Evolutionary conservation across 2,888 invertebrate genomes (phyloP).

Genomic region (Dasysyrphus tricinctus): DNA sequence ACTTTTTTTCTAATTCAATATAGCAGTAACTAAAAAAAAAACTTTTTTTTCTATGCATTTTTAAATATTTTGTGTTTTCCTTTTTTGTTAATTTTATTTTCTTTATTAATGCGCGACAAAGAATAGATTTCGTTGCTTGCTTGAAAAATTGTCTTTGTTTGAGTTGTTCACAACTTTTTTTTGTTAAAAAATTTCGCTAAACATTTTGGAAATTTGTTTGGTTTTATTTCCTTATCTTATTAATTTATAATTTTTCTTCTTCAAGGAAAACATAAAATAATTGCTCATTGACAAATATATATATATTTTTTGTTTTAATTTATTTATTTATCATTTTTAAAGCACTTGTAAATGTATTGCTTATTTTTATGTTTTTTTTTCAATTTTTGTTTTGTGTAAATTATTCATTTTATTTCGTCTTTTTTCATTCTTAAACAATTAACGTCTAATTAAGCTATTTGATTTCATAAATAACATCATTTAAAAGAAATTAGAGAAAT

Average conservation of each 20-base stretch:
- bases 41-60: slow-evolving; percentile 56
- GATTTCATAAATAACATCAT: slow-evolving; percentile 61
- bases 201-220: slow-evolving; percentile 53
- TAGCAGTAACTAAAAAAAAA: slow-evolving; percentile 69
- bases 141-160: slow-evolving; percentile 71
- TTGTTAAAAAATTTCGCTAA: slow-evolving; percentile 56
- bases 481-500: slow-evolving; percentile 26
- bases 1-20: slow-evolving; percentile 62
- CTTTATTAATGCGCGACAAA: slow-evolving; percentile 67
- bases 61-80: slow-evolving; percentile 72
- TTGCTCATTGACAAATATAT: slow-evolving; percentile 65
- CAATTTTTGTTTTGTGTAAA: slow-evolving; percentile 56
- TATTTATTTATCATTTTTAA: slow-evolving; percentile 66
- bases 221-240: slow-evolving; percentile 27
- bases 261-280: slow-evolving; percentile 74
- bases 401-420: slow-evolving; percentile 64
- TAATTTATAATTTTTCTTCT: slow-evolving; percentile 29
- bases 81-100: slow-evolving; percentile 39
- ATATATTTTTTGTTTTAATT: slow-evolving; percentile 21
- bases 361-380: slow-evolving; percentile 54
- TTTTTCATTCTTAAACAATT: slow-evolving; percentile 63
- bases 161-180: slow-evolving; percentile 56
- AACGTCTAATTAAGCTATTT: slow-evolving; percentile 70
- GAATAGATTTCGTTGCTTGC: slow-evolving; percentile 74
- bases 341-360: slow-evolving; percentile 76